Percentiles rank a stretch among this genome's conserved stretches.
phyloP scores from a whole-genome alignment of 2,888 invertebrate species.

The Ecliptopera silaceata region DNA sequence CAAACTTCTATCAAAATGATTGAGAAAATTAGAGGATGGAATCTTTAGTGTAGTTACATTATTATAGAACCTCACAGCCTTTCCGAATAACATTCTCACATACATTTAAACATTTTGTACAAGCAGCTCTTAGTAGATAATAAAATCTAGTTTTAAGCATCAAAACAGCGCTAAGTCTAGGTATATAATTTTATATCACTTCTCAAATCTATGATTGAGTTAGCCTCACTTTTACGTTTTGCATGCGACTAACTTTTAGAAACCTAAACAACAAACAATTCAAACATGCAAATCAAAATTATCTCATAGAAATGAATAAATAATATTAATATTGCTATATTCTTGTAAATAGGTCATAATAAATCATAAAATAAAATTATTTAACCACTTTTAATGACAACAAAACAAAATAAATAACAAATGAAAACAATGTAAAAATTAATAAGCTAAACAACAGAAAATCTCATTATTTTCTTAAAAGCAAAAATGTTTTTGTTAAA shows the following conservation, averaged over 20 bases:
- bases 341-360: background rate
- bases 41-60: conserved; percentile 13
- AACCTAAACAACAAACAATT: too few species aligned
- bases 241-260: too few species aligned
- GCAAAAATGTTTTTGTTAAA: too few species aligned
- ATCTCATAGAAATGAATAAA: too few species aligned
- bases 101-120: conserved; percentile 8
- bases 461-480: too few species aligned
- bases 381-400: conserved; percentile 28
- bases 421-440: conserved; percentile 30
- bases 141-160: conserved; percentile 1
- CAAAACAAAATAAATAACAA: conserved; percentile 32
- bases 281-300: too few species aligned
- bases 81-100: conserved; percentile 11
- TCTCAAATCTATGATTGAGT: too few species aligned
- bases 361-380: conserved; percentile 4
- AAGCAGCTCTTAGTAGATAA: conserved; percentile 27
- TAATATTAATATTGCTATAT: too few species aligned
- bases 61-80: conserved; percentile 25
- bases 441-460: conserved; percentile 22
- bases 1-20: conserved; percentile 20
- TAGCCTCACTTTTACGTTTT: too few species aligned
- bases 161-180: background rate
- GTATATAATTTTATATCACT: too few species aligned
- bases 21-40: conserved; percentile 18